Evolutionary conservation across 2,888 invertebrate species (phyloP), one percentile per base, ranked within the genome.

Genomic region (Ischnura elegans): DNA sequence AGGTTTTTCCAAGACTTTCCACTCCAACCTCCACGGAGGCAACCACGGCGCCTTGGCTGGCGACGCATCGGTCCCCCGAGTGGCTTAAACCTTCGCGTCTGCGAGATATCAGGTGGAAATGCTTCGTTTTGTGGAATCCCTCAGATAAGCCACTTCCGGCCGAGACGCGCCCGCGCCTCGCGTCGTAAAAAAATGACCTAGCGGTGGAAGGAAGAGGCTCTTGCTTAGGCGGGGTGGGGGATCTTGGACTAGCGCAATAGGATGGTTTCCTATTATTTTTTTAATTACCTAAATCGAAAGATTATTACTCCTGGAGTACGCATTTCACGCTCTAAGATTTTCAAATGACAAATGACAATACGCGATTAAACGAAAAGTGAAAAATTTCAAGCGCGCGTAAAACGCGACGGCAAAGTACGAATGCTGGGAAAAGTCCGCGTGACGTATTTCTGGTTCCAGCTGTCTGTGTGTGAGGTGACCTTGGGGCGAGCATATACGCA

Each of bases 141-240:
- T 42, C 43, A 43, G 90, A 90, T 90, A 90, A 90, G 90, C 21
- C 55, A 90, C 90, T 61, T 90, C 90, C 90, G 90, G 90, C 42
- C 76, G 76, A 76, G 36, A 13, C 76, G 16, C 36, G 36, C 4
- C 76, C 76, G n/a, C 36, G 16, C 76, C 76, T 76, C 76, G n/a
- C 76, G 16, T 76, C 76, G 76, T 76, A 76, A 76, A 36, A 76
- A 76, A 76, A 76, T 76, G 76, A 36, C 10, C 76, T 16, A 0
- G 13, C 13, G 76, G 16, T 36, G 29, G 8, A 36, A 36, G 13
- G 36, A 36, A 76, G 76, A 36, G 76, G 13, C 36, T 76, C 36
- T 10, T 10, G 36, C 10, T 10, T 3, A 13, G 0, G 76, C 13
- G 36, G n/a, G 76, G n/a, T 19, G 61, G 61, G 8, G 61, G 61